Evolutionary conservation across 2,888 invertebrate species (phyloP), one percentile per base, ranked within the genome.

Genomic region (Strigamia maritima): DNA sequence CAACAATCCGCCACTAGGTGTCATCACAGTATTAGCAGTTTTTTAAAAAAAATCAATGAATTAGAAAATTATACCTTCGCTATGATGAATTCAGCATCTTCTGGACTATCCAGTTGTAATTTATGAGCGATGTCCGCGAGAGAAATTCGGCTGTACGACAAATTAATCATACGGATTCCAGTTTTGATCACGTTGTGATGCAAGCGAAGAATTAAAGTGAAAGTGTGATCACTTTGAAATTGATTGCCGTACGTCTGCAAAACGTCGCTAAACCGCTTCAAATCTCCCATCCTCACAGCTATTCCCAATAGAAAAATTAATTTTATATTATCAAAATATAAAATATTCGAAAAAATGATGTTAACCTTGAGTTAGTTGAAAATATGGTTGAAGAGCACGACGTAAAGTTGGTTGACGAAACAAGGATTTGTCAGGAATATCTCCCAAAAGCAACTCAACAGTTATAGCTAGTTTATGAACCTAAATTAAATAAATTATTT

Each of bases 111-210:
- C 76, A 99, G 88, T 49, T 95, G 93, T 81, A 99, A 88, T 85
- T 99, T 98, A 81, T 92, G 90, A 0, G 98, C 97, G 84, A 99
- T 96, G 85, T 98, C 98, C 81, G 92, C 91, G 0, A 98, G 93
- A 2, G 97, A 96, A 84, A 99, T 98, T 81, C 96, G 90, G 0
- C 98, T 98, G 86, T 99, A 99, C 0, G 98, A 97, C 35, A 96
- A 87, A 0, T 97, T 97, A 86, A 99, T 98, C 77, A 96, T 94
- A 49, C 98, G 91, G 79, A 98, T 94, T 0, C 97, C 98, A 14
- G 99, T 98, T 87, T 98, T 98, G 84, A 99, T 98, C 0, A 99
- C 99, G 88, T 99, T 99, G 86, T 99, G 99, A 79, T 98, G 91
- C 79, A 99, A 89, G 81, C 99, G 92, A 75, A 98, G 90, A 84